Evolutionary conservation across 2,113 vertebrate genomes (phyloP), one percentile per base, ranked within the genome.

Genomic region (Burhinus bistriatus): DNA sequence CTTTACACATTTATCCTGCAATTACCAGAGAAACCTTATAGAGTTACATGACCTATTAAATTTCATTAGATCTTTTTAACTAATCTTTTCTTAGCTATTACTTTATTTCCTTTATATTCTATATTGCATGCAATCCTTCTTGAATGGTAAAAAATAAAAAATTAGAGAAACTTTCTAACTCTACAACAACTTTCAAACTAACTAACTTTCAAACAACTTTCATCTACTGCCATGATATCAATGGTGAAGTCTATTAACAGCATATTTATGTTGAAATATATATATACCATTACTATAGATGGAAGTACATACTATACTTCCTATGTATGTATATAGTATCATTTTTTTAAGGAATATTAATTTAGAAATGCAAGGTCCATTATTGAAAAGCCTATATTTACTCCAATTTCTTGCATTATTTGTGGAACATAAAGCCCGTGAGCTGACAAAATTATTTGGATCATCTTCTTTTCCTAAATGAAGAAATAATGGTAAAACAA

Each of bases 401-500:
- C 25, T 64, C 22, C 18, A 65, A 30, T 77, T 78, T 94, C 88
- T 72, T 84, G 15, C 6, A 18, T 69, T 70, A n/a, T 25, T 19
- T 36, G 45, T 32, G 38, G 26, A 87, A 62, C 30, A 83, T 82
- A 93, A 97, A 94, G 47, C 21, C 44, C 82, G 21, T 87, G 78
- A 87, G 23, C 47, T 96, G 86, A 57, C 95, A 57, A 71, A 92
- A 84, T 85, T 0, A 89, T 88, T 95, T 94, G 59, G 76, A 89
- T 55, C 27, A n/a, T 77, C 15, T 11, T 77, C 44, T 70, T 81
- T 80, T 77, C 70, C 51, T 87, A 87, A 90, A 92, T 90, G 65
- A 86, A 89, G 64, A 95, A 97, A 73, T 78, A 84, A 87, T 83
- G 49, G 29, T 22, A 89, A 88, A 96, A 89, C 55, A 76, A 89